phyloP scores from a whole-genome alignment of 1,140 invertebrate species.

The Drosophila teissieri region DNA sequence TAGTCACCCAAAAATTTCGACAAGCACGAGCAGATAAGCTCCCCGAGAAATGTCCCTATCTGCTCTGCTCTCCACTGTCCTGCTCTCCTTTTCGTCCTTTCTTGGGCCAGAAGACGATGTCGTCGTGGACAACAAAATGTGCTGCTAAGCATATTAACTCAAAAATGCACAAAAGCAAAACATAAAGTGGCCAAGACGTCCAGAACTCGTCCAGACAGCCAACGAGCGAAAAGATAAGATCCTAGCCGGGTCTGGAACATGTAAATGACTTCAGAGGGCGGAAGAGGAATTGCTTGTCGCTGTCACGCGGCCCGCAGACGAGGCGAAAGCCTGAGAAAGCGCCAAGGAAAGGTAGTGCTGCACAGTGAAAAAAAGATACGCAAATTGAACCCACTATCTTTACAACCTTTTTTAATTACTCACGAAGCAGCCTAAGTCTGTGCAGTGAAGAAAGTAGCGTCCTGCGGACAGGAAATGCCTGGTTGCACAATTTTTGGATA shows the following conservation, averaged over 20 bases:
- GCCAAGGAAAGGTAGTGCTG: constrained; percentile 20
- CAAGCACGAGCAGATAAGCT: constrained; percentile 66
- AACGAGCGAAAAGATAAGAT: constrained; percentile 37
- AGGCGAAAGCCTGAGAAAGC: constrained; percentile 5
- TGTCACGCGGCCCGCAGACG: constrained; percentile 32
- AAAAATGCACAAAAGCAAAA: constrained; percentile 75
- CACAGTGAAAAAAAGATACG: constrained; percentile 11
- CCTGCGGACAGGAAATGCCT: too few relatives aligned
- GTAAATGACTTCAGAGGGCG: constrained; percentile 60
- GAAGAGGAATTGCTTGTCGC: constrained; percentile 34
- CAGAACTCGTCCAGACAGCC: constrained; percentile 51
- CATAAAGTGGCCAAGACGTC: constrained; percentile 65
- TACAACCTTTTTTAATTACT: not conserved
- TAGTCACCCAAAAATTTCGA: constrained; percentile 58
- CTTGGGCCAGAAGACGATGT: constrained; percentile 24
- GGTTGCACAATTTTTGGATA: too few relatives aligned
- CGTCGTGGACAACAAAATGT: constrained; percentile 62
- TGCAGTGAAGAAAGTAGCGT: too few relatives aligned
- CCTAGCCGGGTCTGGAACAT: constrained; percentile 56
- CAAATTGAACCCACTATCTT: not conserved
- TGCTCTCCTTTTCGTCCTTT: not conserved
- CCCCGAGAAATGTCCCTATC: constrained; percentile 24
- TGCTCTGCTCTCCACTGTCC: not conserved
- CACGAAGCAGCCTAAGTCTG: too few relatives aligned
- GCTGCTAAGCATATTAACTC: constrained; percentile 79